Conservation (phyloP, 2,888 invertebrate genomes). For the Palloptera scutellata region DNA sequence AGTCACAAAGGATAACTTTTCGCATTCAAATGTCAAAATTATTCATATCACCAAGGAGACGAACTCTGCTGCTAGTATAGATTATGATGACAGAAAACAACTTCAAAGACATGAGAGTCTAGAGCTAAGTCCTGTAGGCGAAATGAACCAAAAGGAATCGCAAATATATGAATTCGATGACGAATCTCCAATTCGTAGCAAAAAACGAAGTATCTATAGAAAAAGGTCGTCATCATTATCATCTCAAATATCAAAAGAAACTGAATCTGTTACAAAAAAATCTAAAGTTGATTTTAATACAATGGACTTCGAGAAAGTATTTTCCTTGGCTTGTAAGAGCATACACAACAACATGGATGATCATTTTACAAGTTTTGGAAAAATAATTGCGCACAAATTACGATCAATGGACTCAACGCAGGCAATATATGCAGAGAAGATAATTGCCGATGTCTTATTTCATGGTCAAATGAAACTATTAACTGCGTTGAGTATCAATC, state of each 20-base stretch:
- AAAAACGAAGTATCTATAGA: conserved; percentile 34
- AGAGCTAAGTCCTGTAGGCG: conserved; percentile 6
- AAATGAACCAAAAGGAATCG: conserved; percentile 15
- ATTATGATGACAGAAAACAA: neutral
- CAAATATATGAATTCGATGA: conserved; percentile 24
- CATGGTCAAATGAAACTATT: conserved; percentile 63
- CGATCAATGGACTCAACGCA: conserved; percentile 60
- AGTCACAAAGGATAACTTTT: no score
- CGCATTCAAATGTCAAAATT: no score
- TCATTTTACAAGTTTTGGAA: conserved; percentile 59
- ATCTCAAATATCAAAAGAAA: conserved; percentile 51
- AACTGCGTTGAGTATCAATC: conserved; percentile 50
- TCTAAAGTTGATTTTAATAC: conserved; percentile 56
- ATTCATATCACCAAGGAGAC: neutral
- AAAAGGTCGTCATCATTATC: conserved; percentile 54
- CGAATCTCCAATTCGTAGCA: neutral
- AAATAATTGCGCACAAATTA: conserved; percentile 61
- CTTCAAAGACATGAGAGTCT: neutral
- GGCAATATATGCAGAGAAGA: conserved; percentile 61
- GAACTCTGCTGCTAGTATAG: neutral
- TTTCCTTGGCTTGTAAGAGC: conserved; percentile 58
- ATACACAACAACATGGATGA: conserved; percentile 56
- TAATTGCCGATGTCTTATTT: conserved; percentile 61
- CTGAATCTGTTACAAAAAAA: conserved; percentile 49
- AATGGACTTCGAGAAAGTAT: conserved; percentile 57